A percentile compares a stretch with the other conserved stretches of the same genome.
These are phyloP conservation scores for Chanos chanos DNA, from an alignment of 2,797 vertebrate species.

Conservation along the genomic window DNA sequence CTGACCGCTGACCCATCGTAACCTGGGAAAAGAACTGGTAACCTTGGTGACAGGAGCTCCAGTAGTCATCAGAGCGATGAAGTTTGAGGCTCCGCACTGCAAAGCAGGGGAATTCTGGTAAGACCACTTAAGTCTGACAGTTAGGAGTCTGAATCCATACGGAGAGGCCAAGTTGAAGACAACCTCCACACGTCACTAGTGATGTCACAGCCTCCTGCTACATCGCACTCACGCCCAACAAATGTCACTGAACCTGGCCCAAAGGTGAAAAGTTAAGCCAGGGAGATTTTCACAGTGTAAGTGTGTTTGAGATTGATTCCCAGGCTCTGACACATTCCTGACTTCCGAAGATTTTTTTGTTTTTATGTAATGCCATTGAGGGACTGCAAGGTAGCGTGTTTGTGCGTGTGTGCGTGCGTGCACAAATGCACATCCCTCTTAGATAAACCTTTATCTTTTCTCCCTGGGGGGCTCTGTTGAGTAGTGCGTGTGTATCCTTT, in stretches of 20 bases:
- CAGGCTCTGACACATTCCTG: neutral
- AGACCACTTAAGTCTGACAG: conserved; percentile 23
- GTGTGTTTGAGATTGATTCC: no score
- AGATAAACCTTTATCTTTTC: neutral
- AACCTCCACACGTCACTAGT: neutral
- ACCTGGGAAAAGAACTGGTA: conserved; percentile 10
- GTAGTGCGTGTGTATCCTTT: neutral
- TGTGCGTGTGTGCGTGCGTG: no score
- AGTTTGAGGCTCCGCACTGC: conserved; percentile 14
- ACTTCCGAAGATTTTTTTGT: neutral
- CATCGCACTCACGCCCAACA: neutral
- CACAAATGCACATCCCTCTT: no score
- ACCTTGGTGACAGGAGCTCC: conserved; percentile 2
- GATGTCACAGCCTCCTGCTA: conserved; percentile 13
- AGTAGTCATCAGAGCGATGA: conserved; percentile 18
- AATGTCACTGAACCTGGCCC: neutral
- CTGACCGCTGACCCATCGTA: conserved; percentile 21
- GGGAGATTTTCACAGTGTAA: no score
- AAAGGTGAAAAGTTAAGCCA: neutral
- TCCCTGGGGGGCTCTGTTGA: neutral
- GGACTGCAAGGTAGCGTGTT: no score
- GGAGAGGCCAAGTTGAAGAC: no score
- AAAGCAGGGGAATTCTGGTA: conserved; percentile 15
- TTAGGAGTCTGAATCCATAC: neutral
- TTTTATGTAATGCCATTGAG: no score